Base-by-base conservation (phyloP, 2,113 vertebrate species). In the Marcusenius ussheri region DNA sequence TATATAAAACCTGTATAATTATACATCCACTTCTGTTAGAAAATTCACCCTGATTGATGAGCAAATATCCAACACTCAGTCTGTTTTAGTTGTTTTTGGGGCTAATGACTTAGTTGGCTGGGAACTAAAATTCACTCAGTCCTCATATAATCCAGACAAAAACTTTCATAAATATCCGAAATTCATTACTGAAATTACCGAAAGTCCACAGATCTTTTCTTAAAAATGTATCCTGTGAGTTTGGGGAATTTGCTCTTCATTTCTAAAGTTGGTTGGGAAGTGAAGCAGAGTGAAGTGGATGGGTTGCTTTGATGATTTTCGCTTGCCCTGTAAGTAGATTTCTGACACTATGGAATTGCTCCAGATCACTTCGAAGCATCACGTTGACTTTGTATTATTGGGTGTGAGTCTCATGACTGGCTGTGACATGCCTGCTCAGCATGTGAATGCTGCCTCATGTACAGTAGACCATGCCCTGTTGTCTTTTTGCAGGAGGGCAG, bases 401-500 rank as follows among this genome's bases (percentile, higher is more conserved):
- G 31, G 31, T 74, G 27, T 74, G 13, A 35, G 31, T 77, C 35
- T 77, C 31, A 7, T 77, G 74, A 77, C 17, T 80, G 35, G 15
- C 15, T 80, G 19, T 39, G 53, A 7, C 13, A 46, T 46, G 31
- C 31, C 50, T 10, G 24, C 31, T 21, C 17, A 15, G 85, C 27
- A 47, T 47, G 49, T 35, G 49, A 45, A 42, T 15, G 10, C 56
- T 45, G 56, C 53, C 9, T 66, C 21, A n/a, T n/a, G n/a, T n/a
- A 42, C 8, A 1, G n/a, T 3, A 17, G 53, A 66, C 39, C 53
- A 45, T 19, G 13, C 39, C 35, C 31, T 88, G 11, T 58, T 88
- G 31, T 88, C 89, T 95, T 92, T 91, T 91, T 89, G 93, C 95
- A 96, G 95, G 95, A 93, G 91, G 62, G 92, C 91, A 93, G 88